Base-by-base conservation (phyloP, 2,113 vertebrate genomes). In the Brachyhypopomus occidentalis region DNA sequence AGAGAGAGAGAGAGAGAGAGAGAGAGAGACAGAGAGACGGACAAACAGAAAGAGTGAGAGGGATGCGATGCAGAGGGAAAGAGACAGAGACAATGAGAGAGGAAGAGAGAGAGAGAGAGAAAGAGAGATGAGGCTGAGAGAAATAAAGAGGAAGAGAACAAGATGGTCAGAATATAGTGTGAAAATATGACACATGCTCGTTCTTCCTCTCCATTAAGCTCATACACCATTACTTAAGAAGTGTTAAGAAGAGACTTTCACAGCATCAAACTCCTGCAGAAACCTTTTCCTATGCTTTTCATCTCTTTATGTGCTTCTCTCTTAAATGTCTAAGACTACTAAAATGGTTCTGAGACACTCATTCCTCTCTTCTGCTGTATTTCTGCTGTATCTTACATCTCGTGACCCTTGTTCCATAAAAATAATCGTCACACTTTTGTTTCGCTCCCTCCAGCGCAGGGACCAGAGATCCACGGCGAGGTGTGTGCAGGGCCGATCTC, bases 101-200 rank as follows among this genome's bases (percentile, higher is more conserved):
- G 25, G 60, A 6, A 70, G 45, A 66, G 27, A 58, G 30, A 30
- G 30, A 30, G 30, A 52, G 9, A 52, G 45, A 52, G 45, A 55
- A 22, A 48, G 36, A 14, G 16, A 25, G 25, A 58, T 6, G 48
- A 30, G 30, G 30, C 16, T 34, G 64, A 75, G 5, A n/a, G 36
- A 55, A 4, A 20, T 30, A 22, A 20, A 27, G 38, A 62, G 81
- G 38, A 64, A 78, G 85, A 81, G 30, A 30, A 30, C 30, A 30
- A 30, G 77, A 77, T 66, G 67, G 62, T 66, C 30, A 55, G 66
- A 81, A 60, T 25, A 64, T 59, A 77, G 84, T 71, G 77, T 82
- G 70, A 74, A 74, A 74, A 36, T 14, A 60, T 60, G 30, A 66
- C 16, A 59, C 66, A 48, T 23, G n/a, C 41, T 80, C 66, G 52